Base-by-base conservation (phyloP, 2,797 vertebrate species). In the Chloroceryle amazona region DNA sequence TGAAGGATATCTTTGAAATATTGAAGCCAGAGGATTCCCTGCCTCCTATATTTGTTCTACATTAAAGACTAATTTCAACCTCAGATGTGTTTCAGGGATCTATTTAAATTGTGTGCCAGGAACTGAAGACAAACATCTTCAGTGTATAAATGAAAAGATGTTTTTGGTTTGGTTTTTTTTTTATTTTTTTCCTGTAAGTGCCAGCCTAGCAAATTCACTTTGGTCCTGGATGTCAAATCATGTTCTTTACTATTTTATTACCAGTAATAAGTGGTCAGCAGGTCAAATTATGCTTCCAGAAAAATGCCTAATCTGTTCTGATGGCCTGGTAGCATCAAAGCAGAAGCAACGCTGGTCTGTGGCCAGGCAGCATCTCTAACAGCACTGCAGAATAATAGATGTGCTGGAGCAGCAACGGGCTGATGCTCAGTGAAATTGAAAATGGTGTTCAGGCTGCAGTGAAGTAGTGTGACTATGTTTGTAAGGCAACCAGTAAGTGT, bases 171-270 rank as follows among this genome's bases (percentile, higher is more conserved):
- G 11, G 5, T 10, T 31, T 16, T 31, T 37, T 19, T 28, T 8
- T 46, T 89, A 60, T 54, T 68, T 90, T 81, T 21, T 70, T 9
- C 65, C 60, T 87, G 70, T 81, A 80, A 92, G 37, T 79, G 20
- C 23, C 31, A 80, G 47, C 9, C 44, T 78, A 81, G 47, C 5
- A 93, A 94, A 80, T 86, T 60, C 26, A 84, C 92, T 95, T 94
- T 67, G 42, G 15, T 31, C 58, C 29, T 87, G 33, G 63, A 76
- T 86, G 84, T 55, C 51, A 73, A 78, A 47, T 63, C 2, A 31
- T 66, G 18, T 57, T 82, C 39, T 95, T 93, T 76, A 54, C 51
- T 92, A n/a, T 82, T 95, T 79, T 31, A 76, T 96, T 92, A 79
- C 60, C 23, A 47, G 42, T 58, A 86, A 63, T 79, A 92, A 47